A percentile compares a stretch with the other conserved stretches of the same genome.
Evolutionary conservation across 2,113 vertebrate species (phyloP).

Genomic region (Excalfactoria chinensis): DNA sequence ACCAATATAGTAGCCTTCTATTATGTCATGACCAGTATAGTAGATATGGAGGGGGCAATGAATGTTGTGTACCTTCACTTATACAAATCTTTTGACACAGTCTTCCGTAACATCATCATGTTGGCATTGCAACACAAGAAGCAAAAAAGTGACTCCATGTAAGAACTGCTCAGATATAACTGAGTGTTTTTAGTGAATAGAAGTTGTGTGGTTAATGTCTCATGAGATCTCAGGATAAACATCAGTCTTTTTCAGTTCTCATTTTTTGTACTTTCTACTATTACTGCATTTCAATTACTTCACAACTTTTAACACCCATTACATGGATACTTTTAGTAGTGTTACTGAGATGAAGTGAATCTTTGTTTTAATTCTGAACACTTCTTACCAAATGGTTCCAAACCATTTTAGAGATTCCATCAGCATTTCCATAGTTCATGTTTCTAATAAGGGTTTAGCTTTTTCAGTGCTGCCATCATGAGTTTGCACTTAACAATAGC

Average conservation of each 20-base stretch:
- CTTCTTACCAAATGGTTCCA: not conserved
- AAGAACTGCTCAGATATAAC: not conserved
- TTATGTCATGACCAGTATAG: too few species aligned
- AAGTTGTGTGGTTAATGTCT: not conserved
- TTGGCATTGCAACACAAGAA: not conserved
- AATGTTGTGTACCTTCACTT: too few species aligned
- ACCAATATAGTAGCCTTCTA: too few species aligned
- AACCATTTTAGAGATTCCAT: not conserved
- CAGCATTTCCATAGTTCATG: not conserved
- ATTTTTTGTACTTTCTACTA: not conserved
- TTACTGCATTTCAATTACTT: not conserved
- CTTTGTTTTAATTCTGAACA: not conserved
- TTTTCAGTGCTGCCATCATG: not conserved
- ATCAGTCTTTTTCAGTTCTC: not conserved
- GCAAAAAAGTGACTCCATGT: not conserved
- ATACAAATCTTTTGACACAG: too few species aligned
- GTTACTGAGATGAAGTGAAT: not conserved
- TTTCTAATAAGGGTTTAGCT: not conserved
- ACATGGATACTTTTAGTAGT: not conserved
- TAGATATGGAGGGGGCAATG: too few species aligned
- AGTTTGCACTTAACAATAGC: not conserved
- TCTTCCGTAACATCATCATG: too few species aligned
- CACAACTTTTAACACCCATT: not conserved
- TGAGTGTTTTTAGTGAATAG: not conserved
- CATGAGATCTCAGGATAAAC: not conserved